A percentile compares a stretch with the other conserved stretches of the same genome.
These are phyloP conservation scores for Thermophis baileyi DNA, from an alignment of 2,113 vertebrate species.

Conservation along the genomic window DNA sequence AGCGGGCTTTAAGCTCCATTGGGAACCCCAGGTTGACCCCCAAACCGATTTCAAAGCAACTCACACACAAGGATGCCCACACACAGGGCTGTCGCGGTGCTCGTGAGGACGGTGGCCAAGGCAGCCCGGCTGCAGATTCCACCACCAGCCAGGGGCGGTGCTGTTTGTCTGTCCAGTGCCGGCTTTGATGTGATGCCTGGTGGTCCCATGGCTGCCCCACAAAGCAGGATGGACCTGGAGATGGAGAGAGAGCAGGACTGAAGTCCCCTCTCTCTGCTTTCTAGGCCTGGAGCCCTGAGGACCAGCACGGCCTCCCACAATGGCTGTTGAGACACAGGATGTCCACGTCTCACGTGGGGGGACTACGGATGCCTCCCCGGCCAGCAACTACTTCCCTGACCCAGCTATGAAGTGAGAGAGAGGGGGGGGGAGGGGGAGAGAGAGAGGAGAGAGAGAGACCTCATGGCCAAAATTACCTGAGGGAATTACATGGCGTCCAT, in stretches of 20 bases:
- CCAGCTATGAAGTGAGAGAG: background rate
- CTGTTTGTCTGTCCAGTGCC: background rate
- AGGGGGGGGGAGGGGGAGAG: too few species aligned
- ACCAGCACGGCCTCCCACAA: background rate
- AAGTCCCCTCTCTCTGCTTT: background rate
- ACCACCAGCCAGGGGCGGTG: fast-evolving
- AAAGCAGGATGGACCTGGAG: constrained; percentile 11
- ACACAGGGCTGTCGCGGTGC: constrained; percentile 13
- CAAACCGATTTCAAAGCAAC: background rate
- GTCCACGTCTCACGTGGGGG: background rate
- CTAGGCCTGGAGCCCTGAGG: background rate
- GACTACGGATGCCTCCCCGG: background rate
- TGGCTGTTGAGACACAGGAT: background rate
- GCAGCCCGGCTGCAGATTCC: constrained; percentile 19
- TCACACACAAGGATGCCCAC: constrained; percentile 70
- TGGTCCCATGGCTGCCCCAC: constrained; percentile 57
- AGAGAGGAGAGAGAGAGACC: too few species aligned
- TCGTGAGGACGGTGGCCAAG: fast-evolving
- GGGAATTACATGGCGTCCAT: background rate
- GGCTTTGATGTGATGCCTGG: background rate
- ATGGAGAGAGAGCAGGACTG: background rate
- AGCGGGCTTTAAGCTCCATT: background rate
- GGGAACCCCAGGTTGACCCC: background rate
- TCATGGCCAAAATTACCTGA: background rate
- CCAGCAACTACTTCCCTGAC: background rate